Base-by-base conservation (phyloP, 2,888 invertebrate genomes). In the Plebejus anna region DNA sequence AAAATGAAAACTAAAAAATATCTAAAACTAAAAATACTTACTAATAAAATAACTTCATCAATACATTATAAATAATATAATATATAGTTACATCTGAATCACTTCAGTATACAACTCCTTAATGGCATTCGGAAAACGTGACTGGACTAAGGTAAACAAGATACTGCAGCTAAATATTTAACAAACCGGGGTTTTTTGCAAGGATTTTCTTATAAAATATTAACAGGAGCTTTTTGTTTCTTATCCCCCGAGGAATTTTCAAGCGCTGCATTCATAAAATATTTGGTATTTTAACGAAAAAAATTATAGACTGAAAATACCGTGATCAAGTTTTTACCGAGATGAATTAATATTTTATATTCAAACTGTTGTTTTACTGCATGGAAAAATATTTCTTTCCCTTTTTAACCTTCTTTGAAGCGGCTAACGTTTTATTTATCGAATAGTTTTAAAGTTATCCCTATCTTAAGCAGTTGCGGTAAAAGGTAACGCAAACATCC, bases 81-180 rank as follows among this genome's bases (percentile, higher is more conserved):
- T 71, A 66, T 1, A 71, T 3, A 71, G 42, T 42, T 71, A 42
- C 71, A 71, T 71, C 9, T 71, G 71, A 42, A 71, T 71, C n/a
- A 71, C 6, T 71, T 71, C 22, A 16, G 42, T 71, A 42, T 9
- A 38, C 71, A 76, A 51, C 75, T 73, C 76, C 71, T 77, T 79
- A 80, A 79, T 80, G 75, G 77, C 79, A 78, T 80, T 80, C 79
- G 76, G 38, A 22, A 76, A 72, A 79, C 80, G 80, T 80, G 80
- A 80, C 79, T 76, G 47, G 77, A 77, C 75, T 79, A 28, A 61
- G 42, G 59, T 59, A 71, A 76, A 57, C 70, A 75, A 78, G 75
- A 71, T 70, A 38, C 70, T 70, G 71, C 71, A 71, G 42, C 71
- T 71, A 71, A 71, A 71, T 71, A 71, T 71, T 71, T 71, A 71